phyloP scores from a whole-genome alignment of 2,113 vertebrate genomes.

The Pungitius pungitius region DNA sequence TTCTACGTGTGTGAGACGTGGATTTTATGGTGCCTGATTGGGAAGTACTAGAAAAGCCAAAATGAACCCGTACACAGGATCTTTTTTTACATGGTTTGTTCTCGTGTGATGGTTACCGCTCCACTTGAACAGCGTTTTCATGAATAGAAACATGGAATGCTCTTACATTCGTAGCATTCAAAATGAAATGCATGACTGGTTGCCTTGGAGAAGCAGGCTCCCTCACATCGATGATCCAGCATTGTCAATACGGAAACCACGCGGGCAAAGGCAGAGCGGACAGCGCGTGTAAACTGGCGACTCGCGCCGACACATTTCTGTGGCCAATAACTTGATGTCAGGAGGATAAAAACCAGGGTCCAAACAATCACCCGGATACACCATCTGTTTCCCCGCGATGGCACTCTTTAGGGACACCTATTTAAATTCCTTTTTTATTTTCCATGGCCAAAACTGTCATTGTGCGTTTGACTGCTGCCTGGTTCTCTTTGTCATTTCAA shows the following conservation, averaged over 20 bases:
- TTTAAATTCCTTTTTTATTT: constrained; percentile 58
- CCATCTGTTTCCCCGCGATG: constrained; percentile 69
- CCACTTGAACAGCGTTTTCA: not conserved
- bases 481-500: constrained; percentile 21
- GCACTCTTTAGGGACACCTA: constrained; percentile 55
- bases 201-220: constrained; percentile 1
- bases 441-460: constrained; percentile 10
- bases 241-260: constrained; percentile 29
- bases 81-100: not conserved
- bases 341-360: constrained; percentile 56
- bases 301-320: constrained; percentile 37
- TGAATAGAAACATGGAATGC: not conserved
- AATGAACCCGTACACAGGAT: constrained; percentile 2
- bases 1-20: not conserved
- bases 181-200: not conserved
- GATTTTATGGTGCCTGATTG: constrained; percentile 32
- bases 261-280: constrained; percentile 34
- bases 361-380: constrained; percentile 66
- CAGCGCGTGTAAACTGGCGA: constrained; percentile 41
- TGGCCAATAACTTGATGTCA: constrained; percentile 60
- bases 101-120: not conserved
- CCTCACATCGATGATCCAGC: constrained; percentile 8
- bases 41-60: constrained; percentile 17
- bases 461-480: constrained; percentile 5
- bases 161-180: not conserved